Conservation (phyloP, 1,140 invertebrate species). For the Trichogramma pretiosum region DNA sequence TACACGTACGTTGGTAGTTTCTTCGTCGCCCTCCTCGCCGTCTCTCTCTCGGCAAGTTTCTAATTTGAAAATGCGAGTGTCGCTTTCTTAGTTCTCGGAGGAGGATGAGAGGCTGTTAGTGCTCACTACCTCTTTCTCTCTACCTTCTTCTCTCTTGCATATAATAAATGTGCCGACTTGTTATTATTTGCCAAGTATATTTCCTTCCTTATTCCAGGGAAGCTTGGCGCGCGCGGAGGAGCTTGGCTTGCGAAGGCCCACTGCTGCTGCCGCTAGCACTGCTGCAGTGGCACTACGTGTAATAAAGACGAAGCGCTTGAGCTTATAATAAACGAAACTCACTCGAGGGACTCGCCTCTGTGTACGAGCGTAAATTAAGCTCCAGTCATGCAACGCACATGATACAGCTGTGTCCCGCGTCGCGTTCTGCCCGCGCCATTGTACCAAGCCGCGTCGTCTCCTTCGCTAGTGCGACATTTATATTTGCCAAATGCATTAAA, state of each 20-base stretch:
- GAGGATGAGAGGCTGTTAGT: neutral
- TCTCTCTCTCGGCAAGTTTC: neutral
- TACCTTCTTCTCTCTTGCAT: neutral
- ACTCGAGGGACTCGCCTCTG: constrained; percentile 6
- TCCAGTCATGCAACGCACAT: too few species aligned
- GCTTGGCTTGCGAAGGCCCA: neutral
- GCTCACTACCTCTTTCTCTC: too few species aligned
- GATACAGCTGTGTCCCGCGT: too few species aligned
- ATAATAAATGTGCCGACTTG: constrained; percentile 8
- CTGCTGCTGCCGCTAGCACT: neutral
- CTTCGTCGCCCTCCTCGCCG: neutral
- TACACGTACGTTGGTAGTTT: too few species aligned
- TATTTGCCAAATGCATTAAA: too few species aligned
- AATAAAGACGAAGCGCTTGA: constrained; percentile 13
- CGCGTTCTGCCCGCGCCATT: too few species aligned
- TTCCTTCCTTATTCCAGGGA: too few species aligned
- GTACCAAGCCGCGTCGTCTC: too few species aligned
- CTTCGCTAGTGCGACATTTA: too few species aligned
- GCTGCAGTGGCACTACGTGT: too few species aligned
- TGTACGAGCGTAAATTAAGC: constrained; percentile 4
- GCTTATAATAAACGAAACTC: constrained; percentile 14
- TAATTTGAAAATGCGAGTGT: neutral
- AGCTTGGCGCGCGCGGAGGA: too few species aligned
- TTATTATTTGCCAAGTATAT: constrained; percentile 15
- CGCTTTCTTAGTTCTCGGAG: too few species aligned